Base-by-base conservation (phyloP, 2,797 vertebrate species). In the Hephaestus fuliginosus region DNA sequence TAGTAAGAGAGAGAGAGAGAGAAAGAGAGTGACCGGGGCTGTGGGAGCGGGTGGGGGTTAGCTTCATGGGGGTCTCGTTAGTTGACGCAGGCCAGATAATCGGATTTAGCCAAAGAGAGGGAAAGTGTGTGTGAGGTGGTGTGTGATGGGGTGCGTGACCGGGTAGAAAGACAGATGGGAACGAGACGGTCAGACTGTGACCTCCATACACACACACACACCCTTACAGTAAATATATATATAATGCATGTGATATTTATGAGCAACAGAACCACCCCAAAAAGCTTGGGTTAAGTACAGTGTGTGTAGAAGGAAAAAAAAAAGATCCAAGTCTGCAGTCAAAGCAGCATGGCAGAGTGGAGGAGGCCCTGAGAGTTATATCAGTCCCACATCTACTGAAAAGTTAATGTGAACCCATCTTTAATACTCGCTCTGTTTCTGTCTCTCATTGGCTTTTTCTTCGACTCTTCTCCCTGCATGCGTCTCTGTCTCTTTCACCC, bases 121-220 rank as follows among this genome's bases (percentile, higher is more conserved):
- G 85, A 91, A 93, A 92, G 89, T 92, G 92, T 88, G 89, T 76
- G 75, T 80, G 87, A 81, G 88, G 78, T 78, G 77, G 82, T 60
- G 70, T 81, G 85, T 70, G 86, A 85, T 83, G 86, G 63, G 85
- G 82, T 86, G 86, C 66, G 48, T 86, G 86, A 88, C 83, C 12
- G 70, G 76, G 67, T 44, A 78, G 57, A 74, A 72, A 86, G 93
- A 94, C 95, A 96, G 95, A 96, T 94, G 95, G 95, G 87, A 82
- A 89, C 74, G 86, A 93, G 93, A 94, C 85, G 66, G 91, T 93
- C 93, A 82, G 81, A 77, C 89, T 87, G 87, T 88, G 93, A 93
- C 88, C 86, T 84, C 81, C 65, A 79, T 82, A 84, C 78, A 79
- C 82, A 64, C 80, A 60, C 44, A 67, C 66, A 63, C 70, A 72